phyloP scores from a whole-genome alignment of 2,888 invertebrate species.

The Gymnocheta viridis region DNA sequence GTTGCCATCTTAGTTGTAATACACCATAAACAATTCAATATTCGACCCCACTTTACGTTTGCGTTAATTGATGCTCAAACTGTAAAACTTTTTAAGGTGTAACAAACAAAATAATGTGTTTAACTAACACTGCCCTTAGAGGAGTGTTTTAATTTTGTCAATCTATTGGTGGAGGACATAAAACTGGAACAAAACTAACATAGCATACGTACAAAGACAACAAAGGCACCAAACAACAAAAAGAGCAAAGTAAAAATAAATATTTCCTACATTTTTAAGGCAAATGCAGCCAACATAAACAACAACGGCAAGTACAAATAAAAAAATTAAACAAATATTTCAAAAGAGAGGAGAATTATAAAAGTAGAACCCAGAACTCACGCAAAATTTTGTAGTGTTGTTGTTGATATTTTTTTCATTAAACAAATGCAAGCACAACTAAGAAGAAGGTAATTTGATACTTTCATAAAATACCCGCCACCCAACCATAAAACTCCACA shows the following conservation, averaged over 20 bases:
- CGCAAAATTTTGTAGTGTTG: constrained; percentile 74
- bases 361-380: constrained; percentile 75
- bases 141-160: constrained; percentile 32
- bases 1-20: not conserved
- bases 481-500: constrained; percentile 80
- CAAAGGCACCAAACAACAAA: constrained; percentile 10
- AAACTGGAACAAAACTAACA: constrained; percentile 3
- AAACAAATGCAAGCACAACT: constrained; percentile 41
- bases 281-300: constrained; percentile 61
- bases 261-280: constrained; percentile 55
- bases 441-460: constrained; percentile 75
- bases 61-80: no score
- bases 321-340: constrained; percentile 60
- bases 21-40: no score
- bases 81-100: constrained; percentile 21
- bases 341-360: constrained; percentile 25
- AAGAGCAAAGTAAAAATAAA: constrained; percentile 71
- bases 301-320: constrained; percentile 57
- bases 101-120: constrained; percentile 11
- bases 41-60: no score
- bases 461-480: constrained; percentile 80
- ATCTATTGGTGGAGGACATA: not conserved
- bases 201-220: not conserved
- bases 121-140: constrained; percentile 4
- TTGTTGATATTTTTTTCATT: constrained; percentile 40